Evolutionary conservation across 2,797 vertebrate species (phyloP), one percentile per base, ranked within the genome.

Genomic region (Microhierax caerulescens): DNA sequence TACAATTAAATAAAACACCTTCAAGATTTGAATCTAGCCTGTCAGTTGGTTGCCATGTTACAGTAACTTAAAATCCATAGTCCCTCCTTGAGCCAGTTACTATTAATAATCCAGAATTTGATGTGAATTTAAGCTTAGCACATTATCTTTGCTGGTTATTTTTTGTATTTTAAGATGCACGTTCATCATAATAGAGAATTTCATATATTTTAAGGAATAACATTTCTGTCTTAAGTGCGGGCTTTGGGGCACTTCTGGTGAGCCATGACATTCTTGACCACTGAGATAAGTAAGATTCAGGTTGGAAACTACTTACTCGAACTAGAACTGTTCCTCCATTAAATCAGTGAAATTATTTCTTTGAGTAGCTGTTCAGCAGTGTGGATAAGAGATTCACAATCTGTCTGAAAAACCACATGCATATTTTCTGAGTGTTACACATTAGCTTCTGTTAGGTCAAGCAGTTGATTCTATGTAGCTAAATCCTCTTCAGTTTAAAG

Each of bases 11-110:
- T 90, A 70, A 91, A 95, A 79, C 74, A 86, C 57, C 80, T 92
- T 91, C 64, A 78, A 95, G 94, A 97, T 97, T 89, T 93, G 80
- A 96, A 96, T 97, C 92, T 97, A 61, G 57, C 91, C 73, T 93
- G 77, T 74, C 90, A 27, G 21, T 93, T 57, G 15, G n/a, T 91
- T 97, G 90, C 92, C 88, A 74, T 27, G 24, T 74, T 88, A 81
- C 83, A 93, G 12, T 70, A 65, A 23, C 36, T 82, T 85, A 74
- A 92, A 97, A 95, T 83, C 70, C 28, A 12, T 94, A 53, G 61
- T 45, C 43, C 37, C 18, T 88, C 39, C 53, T 75, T 85, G n/a
- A 70, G 41, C 16, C 41, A 60, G 48, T 92, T 85, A 15, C 75
- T 87, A 61, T 79, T 92, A 80, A 89, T 86, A 90, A 81, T 74